Conservation (phyloP, 2,888 invertebrate species). For the Portevinia maculata region DNA sequence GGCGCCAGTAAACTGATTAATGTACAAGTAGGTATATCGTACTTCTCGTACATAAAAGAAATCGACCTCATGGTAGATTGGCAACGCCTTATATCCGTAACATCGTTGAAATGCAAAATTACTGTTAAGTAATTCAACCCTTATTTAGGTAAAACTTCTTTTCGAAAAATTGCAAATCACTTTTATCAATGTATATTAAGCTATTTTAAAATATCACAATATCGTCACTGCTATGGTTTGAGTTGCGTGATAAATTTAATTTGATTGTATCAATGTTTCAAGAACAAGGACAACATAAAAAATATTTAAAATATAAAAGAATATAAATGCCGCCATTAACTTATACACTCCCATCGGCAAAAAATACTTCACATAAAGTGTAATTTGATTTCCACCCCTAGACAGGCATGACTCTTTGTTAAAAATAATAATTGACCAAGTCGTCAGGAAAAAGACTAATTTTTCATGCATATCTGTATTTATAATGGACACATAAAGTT, state of each 20-base stretch:
- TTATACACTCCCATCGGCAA: background rate
- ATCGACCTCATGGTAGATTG: no score
- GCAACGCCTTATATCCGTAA: no score
- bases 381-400: background rate
- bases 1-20: no score
- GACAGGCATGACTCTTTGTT: background rate
- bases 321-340: background rate
- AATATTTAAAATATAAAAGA: background rate
- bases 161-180: no score
- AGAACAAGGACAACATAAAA: constrained; percentile 42
- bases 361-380: background rate
- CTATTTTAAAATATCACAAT: no score
- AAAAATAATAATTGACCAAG: constrained; percentile 1
- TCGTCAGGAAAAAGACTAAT: constrained; percentile 16
- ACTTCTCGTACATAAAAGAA: no score
- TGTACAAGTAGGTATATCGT: no score
- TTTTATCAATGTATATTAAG: no score
- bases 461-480: constrained; percentile 12
- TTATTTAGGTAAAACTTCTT: no score
- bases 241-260: constrained; percentile 23
- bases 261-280: constrained; percentile 25
- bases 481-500: constrained; percentile 50
- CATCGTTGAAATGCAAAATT: no score
- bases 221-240: no score
- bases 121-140: no score